Base-by-base conservation (phyloP, 2,888 invertebrate genomes). In the Stramonita haemastoma region DNA sequence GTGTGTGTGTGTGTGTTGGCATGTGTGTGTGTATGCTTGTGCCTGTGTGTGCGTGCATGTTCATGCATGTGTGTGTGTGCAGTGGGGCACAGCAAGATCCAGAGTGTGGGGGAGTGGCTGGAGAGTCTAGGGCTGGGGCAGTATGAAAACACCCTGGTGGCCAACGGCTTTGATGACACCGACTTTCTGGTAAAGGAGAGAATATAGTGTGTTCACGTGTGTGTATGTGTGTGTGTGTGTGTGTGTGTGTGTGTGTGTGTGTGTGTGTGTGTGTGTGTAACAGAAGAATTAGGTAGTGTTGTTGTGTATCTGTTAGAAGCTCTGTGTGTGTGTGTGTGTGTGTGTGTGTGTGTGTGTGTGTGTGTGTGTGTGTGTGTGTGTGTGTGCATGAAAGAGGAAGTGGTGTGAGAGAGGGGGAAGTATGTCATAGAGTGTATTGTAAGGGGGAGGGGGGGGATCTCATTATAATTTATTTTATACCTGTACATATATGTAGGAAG, bases 91-190 rank as follows among this genome's bases (percentile, higher is more conserved):
- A 92, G 89, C 66, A 91, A 92, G 88, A 93, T 95, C 73, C 97
- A 97, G 34, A 97, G 97, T 92, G 97, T 98, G 26, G 98, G 98
- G 77, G 97, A 97, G 88, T 98, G 98, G 98, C 96, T 99, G 90
- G 97, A 97, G 17, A 97, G 97, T 88, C 96, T 98, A 29, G 97
- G 98, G 2, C 96, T 99, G 93, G 97, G 97, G 70, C 98, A 99
- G 95, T 98, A 98, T 95, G 98, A 98, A 94, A 97, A 97, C n/a
- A 96, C 97, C 87, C 98, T 99, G 93, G 96, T 98, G 91, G 97
- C 97, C 93, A 98, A 98, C 94, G 99, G 99, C 60, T 99, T 97
- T 95, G 99, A 99, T 96, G 98, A 99, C 96, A 97, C 98, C 90
- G 98, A 98, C 93, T 99, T 98, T 96, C 96, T 99, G 97, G 99